phyloP scores from a whole-genome alignment of 2,797 vertebrate genomes.

The Meda fulgida region DNA sequence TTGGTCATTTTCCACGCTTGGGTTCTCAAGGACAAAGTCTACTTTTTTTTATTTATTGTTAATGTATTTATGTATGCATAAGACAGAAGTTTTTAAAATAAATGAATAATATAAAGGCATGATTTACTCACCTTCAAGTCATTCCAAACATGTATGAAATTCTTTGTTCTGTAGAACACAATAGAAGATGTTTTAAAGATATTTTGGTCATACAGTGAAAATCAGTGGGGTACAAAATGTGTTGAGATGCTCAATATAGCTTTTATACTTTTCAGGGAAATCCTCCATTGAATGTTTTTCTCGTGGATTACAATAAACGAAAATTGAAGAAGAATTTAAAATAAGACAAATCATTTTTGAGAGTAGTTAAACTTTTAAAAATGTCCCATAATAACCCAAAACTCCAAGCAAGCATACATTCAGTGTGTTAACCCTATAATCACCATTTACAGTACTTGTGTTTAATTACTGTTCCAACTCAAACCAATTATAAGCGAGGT shows the following conservation, averaged over 20 bases:
- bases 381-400: neutral
- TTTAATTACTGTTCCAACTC: neutral
- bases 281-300: neutral
- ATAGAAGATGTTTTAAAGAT: neutral
- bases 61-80: neutral
- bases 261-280: neutral
- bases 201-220: too few species aligned
- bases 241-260: neutral
- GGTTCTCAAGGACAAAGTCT: neutral
- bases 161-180: neutral
- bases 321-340: neutral
- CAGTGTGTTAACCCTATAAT: neutral
- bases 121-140: neutral
- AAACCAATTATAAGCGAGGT: neutral
- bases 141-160: neutral
- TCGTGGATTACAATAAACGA: neutral
- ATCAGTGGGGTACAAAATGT: neutral
- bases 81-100: rapidly evolving
- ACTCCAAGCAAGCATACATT: neutral
- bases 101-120: neutral
- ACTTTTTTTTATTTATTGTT: neutral
- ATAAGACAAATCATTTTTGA: neutral
- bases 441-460: neutral
- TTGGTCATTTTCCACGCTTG: neutral
- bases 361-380: neutral